Base-by-base conservation (phyloP, 2,113 vertebrate genomes). In the Callopanchax toddi region DNA sequence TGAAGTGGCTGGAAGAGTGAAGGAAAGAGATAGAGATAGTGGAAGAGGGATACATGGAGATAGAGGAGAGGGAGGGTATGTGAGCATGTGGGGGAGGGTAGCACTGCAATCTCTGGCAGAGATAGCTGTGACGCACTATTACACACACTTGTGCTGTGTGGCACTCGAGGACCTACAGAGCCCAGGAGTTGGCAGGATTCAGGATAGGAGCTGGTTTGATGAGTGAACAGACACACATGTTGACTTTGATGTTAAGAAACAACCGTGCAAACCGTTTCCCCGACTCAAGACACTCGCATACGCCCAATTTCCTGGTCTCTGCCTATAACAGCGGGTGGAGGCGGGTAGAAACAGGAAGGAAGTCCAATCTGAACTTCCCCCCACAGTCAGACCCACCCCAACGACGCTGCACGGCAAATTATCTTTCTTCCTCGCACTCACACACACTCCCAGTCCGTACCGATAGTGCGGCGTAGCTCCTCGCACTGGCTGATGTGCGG, bases 401-500 rank as follows among this genome's bases (percentile, higher is more conserved):
- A 74, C 66, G 57, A 66, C 81, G 70, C 59, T 60, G 67, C 82
- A 21, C 83, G 81, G 81, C 81, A 80, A 49, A 15, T 59, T 71
- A 78, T 79, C 78, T 32, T 61, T 56, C 23, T 43, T 60, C 25
- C 29, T 44, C 66, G 40, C 64, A 39, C 52, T 23, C 26, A 60
- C 66, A 50, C 58, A 43, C 49, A 26, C 29, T 7, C 32, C 32
- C 0, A 0, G 26, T 45, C 91, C 95, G 87, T 90, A 97, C 96
- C 96, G 0, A 96, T 88, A 50, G 88, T 91, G 49, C 62, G 81
- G 52, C 94, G 91, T 6, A 98, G 94, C 40, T 94, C 93, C 44
- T 88, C 90, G 84, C 96, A 97, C 54, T 92, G 88, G 87, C 93
- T 95, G 79, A 96, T 83, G 45, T 94, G 91, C 2, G 96, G 96